A percentile compares a stretch with the other conserved stretches of the same genome.
phyloP scores from a whole-genome alignment of 2,113 vertebrate species.

The Scopus umbretta region DNA sequence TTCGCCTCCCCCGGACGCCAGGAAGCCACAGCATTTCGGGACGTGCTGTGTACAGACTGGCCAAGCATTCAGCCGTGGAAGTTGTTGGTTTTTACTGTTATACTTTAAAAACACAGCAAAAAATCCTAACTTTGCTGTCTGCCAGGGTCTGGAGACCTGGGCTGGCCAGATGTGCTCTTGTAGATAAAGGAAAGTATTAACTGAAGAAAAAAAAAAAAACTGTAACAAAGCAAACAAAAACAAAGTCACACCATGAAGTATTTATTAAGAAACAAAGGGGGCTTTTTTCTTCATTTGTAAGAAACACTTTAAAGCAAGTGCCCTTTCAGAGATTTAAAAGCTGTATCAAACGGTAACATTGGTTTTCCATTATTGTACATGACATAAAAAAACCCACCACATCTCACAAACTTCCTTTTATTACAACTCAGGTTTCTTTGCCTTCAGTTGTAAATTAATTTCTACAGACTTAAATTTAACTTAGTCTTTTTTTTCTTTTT shows the following conservation, averaged over 20 bases:
- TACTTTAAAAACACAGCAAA: not conserved
- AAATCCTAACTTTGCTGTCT: not conserved
- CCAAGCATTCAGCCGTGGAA: not conserved
- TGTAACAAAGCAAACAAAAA: slow-evolving; percentile 4
- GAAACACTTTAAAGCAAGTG: slow-evolving; percentile 63
- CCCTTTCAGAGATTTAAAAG: slow-evolving; percentile 53
- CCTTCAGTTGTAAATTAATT: slow-evolving; percentile 59
- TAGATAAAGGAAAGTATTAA: not conserved
- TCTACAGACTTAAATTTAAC: slow-evolving; percentile 67
- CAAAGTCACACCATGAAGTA: slow-evolving; percentile 71
- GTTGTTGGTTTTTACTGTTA: not conserved
- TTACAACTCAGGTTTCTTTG: slow-evolving; percentile 39
- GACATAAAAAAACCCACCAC: slow-evolving; percentile 50
- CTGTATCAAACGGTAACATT: slow-evolving; percentile 54
- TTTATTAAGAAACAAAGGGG: slow-evolving; percentile 76
- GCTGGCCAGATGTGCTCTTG: not conserved
- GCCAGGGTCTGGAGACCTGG: not conserved
- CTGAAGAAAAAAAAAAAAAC: not conserved
- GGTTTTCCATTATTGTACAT: slow-evolving; percentile 67
- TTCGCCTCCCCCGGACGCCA: not conserved
- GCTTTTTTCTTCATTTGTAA: slow-evolving; percentile 60
- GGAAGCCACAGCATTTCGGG: not conserved
- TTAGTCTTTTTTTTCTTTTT: slow-evolving; percentile 5
- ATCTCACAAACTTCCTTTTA: slow-evolving; percentile 53
- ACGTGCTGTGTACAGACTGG: fast-evolving